phyloP scores from a whole-genome alignment of 2,113 vertebrate species.

The Vanacampus margaritifer region DNA sequence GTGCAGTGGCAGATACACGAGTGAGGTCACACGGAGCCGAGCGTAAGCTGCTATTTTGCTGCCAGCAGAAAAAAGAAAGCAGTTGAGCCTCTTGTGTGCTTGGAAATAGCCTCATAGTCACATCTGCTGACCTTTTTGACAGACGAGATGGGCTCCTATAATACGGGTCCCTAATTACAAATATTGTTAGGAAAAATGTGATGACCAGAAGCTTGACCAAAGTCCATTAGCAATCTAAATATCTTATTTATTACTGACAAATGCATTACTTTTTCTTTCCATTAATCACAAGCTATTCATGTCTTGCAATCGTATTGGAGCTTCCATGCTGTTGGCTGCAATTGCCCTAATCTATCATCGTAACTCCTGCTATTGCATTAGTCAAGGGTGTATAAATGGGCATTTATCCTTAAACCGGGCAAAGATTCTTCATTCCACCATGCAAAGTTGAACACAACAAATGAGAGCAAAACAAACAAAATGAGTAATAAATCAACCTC shows the following conservation, averaged over 20 bases:
- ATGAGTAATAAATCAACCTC: background rate
- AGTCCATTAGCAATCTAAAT: background rate
- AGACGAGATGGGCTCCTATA: slow-evolving; percentile 10
- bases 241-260: background rate
- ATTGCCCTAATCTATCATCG: slow-evolving; percentile 6
- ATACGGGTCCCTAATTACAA: slow-evolving; percentile 2
- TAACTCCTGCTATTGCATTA: slow-evolving; percentile 6
- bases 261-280: background rate
- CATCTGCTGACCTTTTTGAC: slow-evolving; percentile 7
- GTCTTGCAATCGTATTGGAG: background rate
- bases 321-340: background rate
- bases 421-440: background rate
- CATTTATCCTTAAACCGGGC: background rate
- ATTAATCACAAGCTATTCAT: slow-evolving; percentile 1
- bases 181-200: background rate
- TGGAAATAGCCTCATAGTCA: slow-evolving; percentile 4
- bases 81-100: slow-evolving; percentile 10
- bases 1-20: slow-evolving; percentile 20
- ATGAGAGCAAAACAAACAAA: slow-evolving; percentile 8
- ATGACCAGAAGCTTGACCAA: background rate
- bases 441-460: slow-evolving; percentile 7
- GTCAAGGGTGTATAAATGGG: background rate
- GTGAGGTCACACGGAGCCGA: slow-evolving; percentile 25
- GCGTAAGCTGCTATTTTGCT: slow-evolving; percentile 41
- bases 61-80: slow-evolving; percentile 3